Evolutionary conservation across 2,888 invertebrate genomes (phyloP).

Genomic region (Trachelus troglodyta): DNA sequence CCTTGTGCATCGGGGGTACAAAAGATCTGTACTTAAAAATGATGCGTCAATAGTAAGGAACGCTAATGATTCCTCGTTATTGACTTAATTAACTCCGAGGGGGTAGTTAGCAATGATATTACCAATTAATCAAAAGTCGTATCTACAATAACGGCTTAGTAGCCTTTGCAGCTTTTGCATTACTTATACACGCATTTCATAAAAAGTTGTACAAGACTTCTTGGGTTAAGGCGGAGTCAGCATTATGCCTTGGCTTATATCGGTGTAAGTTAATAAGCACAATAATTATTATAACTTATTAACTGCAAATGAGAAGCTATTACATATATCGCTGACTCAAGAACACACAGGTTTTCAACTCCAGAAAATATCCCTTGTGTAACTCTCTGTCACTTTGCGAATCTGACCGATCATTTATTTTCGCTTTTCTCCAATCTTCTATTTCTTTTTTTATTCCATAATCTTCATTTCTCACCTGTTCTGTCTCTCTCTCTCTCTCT

Average conservation of each 20-base stretch:
- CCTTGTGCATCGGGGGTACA: neutral
- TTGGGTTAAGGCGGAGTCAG: constrained; percentile 38
- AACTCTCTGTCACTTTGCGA: neutral
- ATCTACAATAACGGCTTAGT: constrained; percentile 40
- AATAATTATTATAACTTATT: constrained; percentile 12
- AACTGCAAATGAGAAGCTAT: neutral
- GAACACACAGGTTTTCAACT: neutral
- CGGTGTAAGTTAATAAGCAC: constrained; percentile 2
- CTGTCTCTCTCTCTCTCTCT: neutral
- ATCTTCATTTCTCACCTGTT: neutral
- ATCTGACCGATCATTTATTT: neutral
- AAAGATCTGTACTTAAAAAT: neutral
- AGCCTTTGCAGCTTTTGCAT: constrained; percentile 56
- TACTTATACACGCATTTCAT: constrained; percentile 49
- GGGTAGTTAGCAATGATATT: constrained; percentile 50
- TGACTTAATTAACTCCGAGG: constrained; percentile 32
- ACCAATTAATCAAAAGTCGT: constrained; percentile 36
- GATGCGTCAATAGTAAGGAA: constrained; percentile 26
- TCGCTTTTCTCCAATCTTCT: no score
- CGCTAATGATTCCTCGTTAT: constrained; percentile 25
- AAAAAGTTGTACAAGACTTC: constrained; percentile 40
- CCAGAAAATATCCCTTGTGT: neutral
- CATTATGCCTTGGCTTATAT: neutral
- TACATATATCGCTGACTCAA: neutral
- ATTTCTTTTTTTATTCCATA: neutral